Base-by-base conservation (phyloP, 2,113 vertebrate genomes). In the Nothobranchius furzeri region DNA sequence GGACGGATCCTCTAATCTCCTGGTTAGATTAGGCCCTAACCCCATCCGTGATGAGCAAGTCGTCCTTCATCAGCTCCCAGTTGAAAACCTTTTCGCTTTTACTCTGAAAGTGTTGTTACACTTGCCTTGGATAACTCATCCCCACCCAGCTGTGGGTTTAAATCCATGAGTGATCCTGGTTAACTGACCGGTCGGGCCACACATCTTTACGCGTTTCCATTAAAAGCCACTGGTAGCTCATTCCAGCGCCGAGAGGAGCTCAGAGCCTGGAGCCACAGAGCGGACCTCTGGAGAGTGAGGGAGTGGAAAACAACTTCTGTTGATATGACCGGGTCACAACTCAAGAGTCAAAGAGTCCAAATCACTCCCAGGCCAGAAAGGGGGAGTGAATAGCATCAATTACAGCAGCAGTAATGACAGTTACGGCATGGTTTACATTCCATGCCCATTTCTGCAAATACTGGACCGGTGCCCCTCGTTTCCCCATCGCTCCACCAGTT, bases 281-380 rank as follows among this genome's bases (percentile, higher is more conserved):
- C 50, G 48, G 57, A 45, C 60, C 61, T 69, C 57, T 50, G 48
- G 71, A 58, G 77, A 37, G 15, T 0, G 6, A 70, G 63, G 57
- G 48, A 37, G 55, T 64, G 51, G 47, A 64, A 58, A 57, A 30
- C 12, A 9, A 25, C 53, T 55, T 79, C 51, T 75, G 81, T 83
- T 82, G 80, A 88, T 79, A 40, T 81, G 86, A 87, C 83, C 69
- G 12, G 82, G 86, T 86, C 74, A 88, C 43, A 68, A 68, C 20
- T 54, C 11, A 37, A 64, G 45, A 51, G 48, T 67, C 70, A 69
- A 52, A 63, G 58, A 61, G 68, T 55, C 15, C 12, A 81, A 81
- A 85, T 84, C 63, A 72, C 53, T 87, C 72, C 76, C 80, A 76
- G 76, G 17, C 36, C 65, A 54, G 66, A 60, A 60, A 60, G 20